Conservation (phyloP, 2,888 invertebrate genomes). For the Athrips mouffetella region DNA sequence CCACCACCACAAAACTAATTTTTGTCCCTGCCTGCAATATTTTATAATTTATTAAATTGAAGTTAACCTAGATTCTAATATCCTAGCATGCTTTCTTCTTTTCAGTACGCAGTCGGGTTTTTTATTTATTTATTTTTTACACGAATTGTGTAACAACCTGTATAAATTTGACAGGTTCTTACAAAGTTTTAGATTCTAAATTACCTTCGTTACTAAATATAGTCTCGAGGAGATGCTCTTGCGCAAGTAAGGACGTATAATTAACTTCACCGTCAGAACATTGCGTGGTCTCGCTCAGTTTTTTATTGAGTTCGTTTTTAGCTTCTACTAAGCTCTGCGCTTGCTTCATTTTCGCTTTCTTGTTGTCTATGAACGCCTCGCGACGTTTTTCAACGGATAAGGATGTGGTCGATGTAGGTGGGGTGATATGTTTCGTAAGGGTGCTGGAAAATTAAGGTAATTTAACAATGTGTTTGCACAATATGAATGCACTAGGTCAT, state of each 20-base stretch:
- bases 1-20: no score
- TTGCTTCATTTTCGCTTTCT: slow-evolving; percentile 62
- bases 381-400: slow-evolving; percentile 53
- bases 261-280: slow-evolving; percentile 68
- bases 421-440: slow-evolving; percentile 84
- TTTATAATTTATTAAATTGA: no score
- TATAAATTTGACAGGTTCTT: no score
- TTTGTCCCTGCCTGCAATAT: no score
- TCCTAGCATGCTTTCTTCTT: no score
- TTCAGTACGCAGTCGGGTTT: no score
- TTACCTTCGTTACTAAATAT: slow-evolving; percentile 61
- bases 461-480: no score
- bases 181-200: not conserved
- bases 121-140: no score
- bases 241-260: slow-evolving; percentile 62
- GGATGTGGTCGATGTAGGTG: slow-evolving; percentile 70
- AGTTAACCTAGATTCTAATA: no score
- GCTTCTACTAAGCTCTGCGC: slow-evolving; percentile 56
- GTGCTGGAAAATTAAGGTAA: slow-evolving; percentile 67
- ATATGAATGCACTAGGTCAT: no score
- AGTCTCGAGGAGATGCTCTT: slow-evolving; percentile 59
- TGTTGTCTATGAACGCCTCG: slow-evolving; percentile 61
- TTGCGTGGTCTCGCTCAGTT: slow-evolving; percentile 48
- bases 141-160: no score
- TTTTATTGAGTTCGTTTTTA: slow-evolving; percentile 57